A percentile compares a stretch with the other conserved stretches of the same genome.
These are phyloP conservation scores for Gambusia holbrooki DNA, from an alignment of 2,113 vertebrate species.

Conservation along the genomic window DNA sequence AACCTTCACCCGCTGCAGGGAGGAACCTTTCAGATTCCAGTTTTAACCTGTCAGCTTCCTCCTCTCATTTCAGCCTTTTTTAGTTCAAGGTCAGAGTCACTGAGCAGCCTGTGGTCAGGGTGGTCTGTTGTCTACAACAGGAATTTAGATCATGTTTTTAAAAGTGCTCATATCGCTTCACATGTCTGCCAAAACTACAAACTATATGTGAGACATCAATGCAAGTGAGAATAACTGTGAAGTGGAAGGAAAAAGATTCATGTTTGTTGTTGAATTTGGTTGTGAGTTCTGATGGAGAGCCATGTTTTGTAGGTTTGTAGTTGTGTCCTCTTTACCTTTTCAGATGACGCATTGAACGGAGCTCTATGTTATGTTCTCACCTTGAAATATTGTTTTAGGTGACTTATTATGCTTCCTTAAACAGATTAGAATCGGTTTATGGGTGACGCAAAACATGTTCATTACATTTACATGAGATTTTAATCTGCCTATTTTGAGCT, in stretches of 20 bases:
- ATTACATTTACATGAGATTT: no score
- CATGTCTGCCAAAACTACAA: not conserved
- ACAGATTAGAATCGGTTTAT: no score
- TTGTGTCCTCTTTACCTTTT: not conserved
- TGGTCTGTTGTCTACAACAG: constrained; percentile 37
- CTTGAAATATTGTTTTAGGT: not conserved
- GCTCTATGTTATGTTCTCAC: not conserved
- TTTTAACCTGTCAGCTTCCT: constrained; percentile 80
- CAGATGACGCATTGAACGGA: not conserved
- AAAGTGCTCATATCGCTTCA: not conserved
- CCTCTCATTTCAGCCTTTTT: constrained; percentile 87
- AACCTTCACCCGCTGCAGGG: constrained; percentile 62
- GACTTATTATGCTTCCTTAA: no score
- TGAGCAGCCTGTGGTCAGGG: constrained; percentile 38
- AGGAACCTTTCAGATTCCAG: constrained; percentile 85
- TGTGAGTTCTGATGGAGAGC: no score
- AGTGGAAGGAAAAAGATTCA: not conserved
- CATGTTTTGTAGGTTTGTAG: not conserved
- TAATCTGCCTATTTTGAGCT: no score
- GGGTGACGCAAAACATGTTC: no score
- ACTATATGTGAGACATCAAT: not conserved
- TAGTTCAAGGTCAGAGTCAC: constrained; percentile 80
- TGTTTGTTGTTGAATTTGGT: no score
- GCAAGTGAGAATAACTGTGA: not conserved
- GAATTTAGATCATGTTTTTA: constrained; percentile 28